Conservation (phyloP, 2,888 invertebrate genomes). For the Trichacis sp. region DNA sequence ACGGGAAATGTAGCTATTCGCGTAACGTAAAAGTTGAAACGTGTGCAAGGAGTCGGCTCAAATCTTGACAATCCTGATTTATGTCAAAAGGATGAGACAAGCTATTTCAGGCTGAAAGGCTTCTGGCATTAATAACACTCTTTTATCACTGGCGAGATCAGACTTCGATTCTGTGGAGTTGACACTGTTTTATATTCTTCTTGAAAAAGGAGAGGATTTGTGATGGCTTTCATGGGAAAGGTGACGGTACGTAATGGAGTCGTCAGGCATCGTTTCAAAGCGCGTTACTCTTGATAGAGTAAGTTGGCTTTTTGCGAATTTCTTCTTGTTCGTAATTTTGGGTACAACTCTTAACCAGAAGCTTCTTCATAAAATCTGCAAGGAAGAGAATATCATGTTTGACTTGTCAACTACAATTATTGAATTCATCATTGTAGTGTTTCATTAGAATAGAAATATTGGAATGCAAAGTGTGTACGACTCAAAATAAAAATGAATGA, state of each 20-base stretch:
- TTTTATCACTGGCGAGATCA: slow-evolving; percentile 39
- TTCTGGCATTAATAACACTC: slow-evolving; percentile 40
- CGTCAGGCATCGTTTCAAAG: slow-evolving; percentile 37
- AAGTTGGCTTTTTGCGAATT: no score
- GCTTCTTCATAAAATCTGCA: no score
- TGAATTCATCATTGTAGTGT: no score
- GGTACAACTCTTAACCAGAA: no score
- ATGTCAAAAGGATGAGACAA: slow-evolving; percentile 31
- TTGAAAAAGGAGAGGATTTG: slow-evolving; percentile 35
- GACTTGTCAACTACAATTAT: no score
- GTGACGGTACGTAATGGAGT: slow-evolving; percentile 35
- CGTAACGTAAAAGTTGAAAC: slow-evolving; percentile 11
- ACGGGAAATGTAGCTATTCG: slow-evolving; percentile 4
- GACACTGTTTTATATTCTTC: slow-evolving; percentile 48
- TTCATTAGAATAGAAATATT: no score
- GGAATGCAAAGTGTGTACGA: no score
- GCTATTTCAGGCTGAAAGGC: slow-evolving; percentile 20
- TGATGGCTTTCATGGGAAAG: slow-evolving; percentile 24
- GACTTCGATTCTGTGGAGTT: slow-evolving; percentile 40
- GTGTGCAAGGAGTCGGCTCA: slow-evolving; percentile 16
- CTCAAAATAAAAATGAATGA: no score
- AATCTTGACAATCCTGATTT: slow-evolving; percentile 39
- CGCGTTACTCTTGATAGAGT: no score
- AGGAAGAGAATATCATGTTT: no score
- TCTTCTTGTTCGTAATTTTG: no score